A percentile compares a stretch with the other conserved stretches of the same genome.
phyloP scores from a whole-genome alignment of 92 coral and sea anemone genomes.

The Epizoanthus ramosus region DNA sequence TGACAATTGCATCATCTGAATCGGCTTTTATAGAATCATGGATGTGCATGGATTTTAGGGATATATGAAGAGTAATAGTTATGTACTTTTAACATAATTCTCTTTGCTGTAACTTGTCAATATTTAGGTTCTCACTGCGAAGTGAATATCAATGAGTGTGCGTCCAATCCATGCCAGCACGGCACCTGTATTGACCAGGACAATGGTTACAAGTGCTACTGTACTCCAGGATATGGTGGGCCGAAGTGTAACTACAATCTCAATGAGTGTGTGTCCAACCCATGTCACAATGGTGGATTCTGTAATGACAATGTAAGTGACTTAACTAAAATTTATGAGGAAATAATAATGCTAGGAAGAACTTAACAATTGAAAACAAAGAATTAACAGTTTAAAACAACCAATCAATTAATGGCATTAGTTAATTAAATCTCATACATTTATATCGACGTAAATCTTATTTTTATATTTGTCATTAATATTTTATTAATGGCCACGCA shows the following conservation, averaged over 20 bases:
- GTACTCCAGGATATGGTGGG: conserved; percentile 88
- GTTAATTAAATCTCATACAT: no score
- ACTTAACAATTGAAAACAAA: no score
- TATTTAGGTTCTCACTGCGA: conserved; percentile 88
- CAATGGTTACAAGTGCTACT: conserved; percentile 80
- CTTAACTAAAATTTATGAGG: background rate
- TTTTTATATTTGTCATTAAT: no score
- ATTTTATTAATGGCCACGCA: no score
- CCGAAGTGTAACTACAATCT: conserved; percentile 72
- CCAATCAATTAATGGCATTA: no score
- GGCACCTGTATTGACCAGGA: conserved; percentile 90
- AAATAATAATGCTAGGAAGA: no score
- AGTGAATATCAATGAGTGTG: conserved; percentile 92
- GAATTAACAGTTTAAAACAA: no score
- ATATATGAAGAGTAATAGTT: background rate
- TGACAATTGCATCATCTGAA: no score
- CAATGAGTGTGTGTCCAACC: conserved; percentile 86
- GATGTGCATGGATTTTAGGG: background rate
- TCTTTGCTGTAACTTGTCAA: background rate
- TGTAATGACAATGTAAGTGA: conserved; percentile 77
- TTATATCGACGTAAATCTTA: no score
- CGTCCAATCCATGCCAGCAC: conserved; percentile 76
- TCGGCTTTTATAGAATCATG: no score
- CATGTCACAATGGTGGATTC: conserved; percentile 87
- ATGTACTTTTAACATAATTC: background rate